Base-by-base conservation (phyloP, 2,888 invertebrate genomes). In the Melangyna quadrimaculata region DNA sequence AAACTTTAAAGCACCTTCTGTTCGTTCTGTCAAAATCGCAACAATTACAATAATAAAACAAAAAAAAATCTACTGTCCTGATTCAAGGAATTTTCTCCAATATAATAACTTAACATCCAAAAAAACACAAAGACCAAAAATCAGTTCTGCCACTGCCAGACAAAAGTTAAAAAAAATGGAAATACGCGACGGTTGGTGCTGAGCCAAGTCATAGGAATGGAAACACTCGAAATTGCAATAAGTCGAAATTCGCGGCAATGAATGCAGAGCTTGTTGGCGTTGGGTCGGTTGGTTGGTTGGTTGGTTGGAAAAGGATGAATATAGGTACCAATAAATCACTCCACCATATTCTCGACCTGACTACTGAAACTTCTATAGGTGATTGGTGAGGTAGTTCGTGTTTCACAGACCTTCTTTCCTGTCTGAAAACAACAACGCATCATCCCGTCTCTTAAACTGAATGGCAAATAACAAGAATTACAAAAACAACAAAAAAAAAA, bases 271-370 rank as follows among this genome's bases (percentile, higher is more conserved):
- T 27, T 40, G 40, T 40, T n/a, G n/a, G n/a, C n/a, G n/a, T n/a
- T n/a, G n/a, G n/a, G n/a, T n/a, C n/a, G n/a, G n/a, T n/a, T n/a
- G n/a, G n/a, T n/a, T n/a, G n/a, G n/a, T n/a, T n/a, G n/a, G n/a
- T n/a, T 40, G 40, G 61, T 43, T 61, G 14, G 2, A 12, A 40
- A 59, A 40, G 24, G 40, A 61, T 40, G 40, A 61, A 40, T n/a
- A 43, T 61, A 59, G 10, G 12, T 37, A 59, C 59, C 40, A 61
- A 61, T 61, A 61, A 61, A 61, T 61, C 61, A 61, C 24, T 61
- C 40, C 8, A 17, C 43, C 17, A 17, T 4, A 4, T 43, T 43
- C n/a, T 40, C 37, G 5, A 27, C 40, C 40, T 61, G 61, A 27
- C 61, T 24, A 9, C 8, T 61, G 40, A 43, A 61, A 40, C 40